Base-by-base conservation (phyloP, 2,113 vertebrate species). In the Chaenocephalus aceratus region DNA sequence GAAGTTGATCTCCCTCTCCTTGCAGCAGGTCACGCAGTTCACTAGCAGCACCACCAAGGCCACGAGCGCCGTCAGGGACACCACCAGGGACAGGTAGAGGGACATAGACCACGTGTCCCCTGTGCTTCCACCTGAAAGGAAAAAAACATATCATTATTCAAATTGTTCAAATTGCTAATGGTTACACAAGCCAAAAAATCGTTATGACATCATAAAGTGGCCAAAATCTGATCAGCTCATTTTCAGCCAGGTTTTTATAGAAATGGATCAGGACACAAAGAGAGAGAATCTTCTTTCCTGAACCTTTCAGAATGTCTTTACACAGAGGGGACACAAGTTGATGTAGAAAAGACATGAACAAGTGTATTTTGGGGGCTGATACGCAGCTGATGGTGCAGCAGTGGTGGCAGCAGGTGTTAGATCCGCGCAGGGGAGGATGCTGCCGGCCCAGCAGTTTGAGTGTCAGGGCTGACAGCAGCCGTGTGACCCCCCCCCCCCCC, bases 1-100 rank as follows among this genome's bases (percentile, higher is more conserved):
- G 91, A 99, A 99, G 93, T 98, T 95, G 91, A 99, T 98, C 91
- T 98, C 97, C 0, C 94, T 96, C 78, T 98, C 96, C 92, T 99
- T 99, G 91, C 98, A 99, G 95, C 98, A 99, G 92, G 96, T 97
- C 58, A 96, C 94, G 80, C 98, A 99, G 92, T 98, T 97, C 60
- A 95, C 93, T 44, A 98, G 92, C 86, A 97, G 67, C 65, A 97
- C 90, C 44, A 97, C 91, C 84, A 98, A 86, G 21, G 95, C 90
- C 58, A 97, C 86, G 23, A 98, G 93, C 60, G 93, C 93, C 68
- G 95, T 95, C 60, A 96, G 41, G 21, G 97, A 97, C 57, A 98
- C 92, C 83, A 95, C 67, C 91, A 97, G 91, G 70, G 96, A 93
- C 52, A 96, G 83, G 62, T 59, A 89, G 48, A 93, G 71, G 26